Evolutionary conservation across 1,140 invertebrate genomes (phyloP), one percentile per base, ranked within the genome.

Genomic region (Trachelipus rathkii): DNA sequence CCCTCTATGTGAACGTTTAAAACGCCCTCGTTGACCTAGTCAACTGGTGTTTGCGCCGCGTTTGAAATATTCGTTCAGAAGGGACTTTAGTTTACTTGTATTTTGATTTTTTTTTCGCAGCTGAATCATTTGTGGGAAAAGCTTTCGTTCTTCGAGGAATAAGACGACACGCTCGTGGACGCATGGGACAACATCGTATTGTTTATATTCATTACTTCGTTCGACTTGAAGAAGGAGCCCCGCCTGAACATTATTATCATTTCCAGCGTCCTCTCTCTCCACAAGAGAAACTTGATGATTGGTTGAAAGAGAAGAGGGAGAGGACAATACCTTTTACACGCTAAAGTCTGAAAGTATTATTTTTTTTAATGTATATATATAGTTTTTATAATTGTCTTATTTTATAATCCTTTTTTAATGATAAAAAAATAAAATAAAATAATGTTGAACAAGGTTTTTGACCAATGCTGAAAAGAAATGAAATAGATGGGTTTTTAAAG

Each of bases 201-300:
- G 89, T 88, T 77, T 91, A 95, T 84, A 89, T 88, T 79, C 90
- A 98, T 85, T 97, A 96, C 84, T 97, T 92, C 88, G 90, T 98
- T 0, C 86, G 91, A 44, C 86, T 98, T 44, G 93, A 96, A 86
- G 96, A 98, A 88, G 96, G 96, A 10, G 88, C 88, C 83, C 95
- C 96, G 77, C 96, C 96, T n/a, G 91, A 95, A 84, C 87, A 90
- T 81, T 87, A 86, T 66, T 95, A 94, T 84, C 84, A 87, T 76
- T 87, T 88, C n/a, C 87, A 89, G 77, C 77, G 75, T n/a, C 89
- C 89, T 79, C 76, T 77, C 11, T 85, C 84, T 9, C 91, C 91
- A 0, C 88, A 92, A 78, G 86, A 94, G 84, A 86, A 91, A 83
- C 85, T 96, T 9, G 86, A 93, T 69, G 85, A 91, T 71, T 96